Evolutionary conservation across 2,888 invertebrate genomes (phyloP).

Genomic region (Lampropteryx suffumata): DNA sequence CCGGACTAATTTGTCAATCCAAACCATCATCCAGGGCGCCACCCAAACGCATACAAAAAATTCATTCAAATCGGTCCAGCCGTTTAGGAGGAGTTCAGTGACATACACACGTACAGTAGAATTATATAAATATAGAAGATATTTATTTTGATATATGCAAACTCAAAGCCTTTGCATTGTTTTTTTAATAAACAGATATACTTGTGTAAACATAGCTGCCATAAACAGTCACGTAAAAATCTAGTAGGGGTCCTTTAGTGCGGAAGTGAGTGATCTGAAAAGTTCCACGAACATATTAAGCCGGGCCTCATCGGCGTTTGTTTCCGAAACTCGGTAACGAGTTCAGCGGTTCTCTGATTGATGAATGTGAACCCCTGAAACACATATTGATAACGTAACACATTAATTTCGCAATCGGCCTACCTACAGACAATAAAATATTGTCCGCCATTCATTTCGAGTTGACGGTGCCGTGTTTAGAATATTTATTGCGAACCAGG

Average conservation of each 20-base stretch:
- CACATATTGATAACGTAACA: slow-evolving; percentile 65
- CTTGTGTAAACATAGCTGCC: background rate
- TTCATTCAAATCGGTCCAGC: too few relatives aligned
- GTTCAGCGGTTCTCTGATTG: slow-evolving; percentile 75
- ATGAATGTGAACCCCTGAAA: slow-evolving; percentile 62
- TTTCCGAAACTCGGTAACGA: slow-evolving; percentile 69
- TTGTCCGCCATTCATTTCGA: slow-evolving; percentile 41
- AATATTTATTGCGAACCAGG: slow-evolving; percentile 29
- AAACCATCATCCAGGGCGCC: too few relatives aligned
- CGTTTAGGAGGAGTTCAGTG: too few relatives aligned
- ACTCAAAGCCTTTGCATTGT: too few relatives aligned
- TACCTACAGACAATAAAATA: slow-evolving; percentile 46
- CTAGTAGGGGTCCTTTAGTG: slow-evolving; percentile 55
- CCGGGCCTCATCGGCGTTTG: slow-evolving; percentile 57
- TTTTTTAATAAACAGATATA: background rate
- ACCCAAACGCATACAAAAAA: too few relatives aligned
- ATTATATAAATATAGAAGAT: too few relatives aligned
- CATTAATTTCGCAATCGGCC: slow-evolving; percentile 57
- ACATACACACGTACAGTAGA: too few relatives aligned
- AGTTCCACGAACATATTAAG: slow-evolving; percentile 70
- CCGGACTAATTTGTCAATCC: too few relatives aligned
- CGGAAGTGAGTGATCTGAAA: slow-evolving; percentile 78
- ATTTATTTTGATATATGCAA: too few relatives aligned
- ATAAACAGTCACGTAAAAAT: slow-evolving; percentile 43
- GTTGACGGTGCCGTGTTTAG: slow-evolving; percentile 39